These are phyloP conservation scores for Papilio dardanus DNA, from an alignment of 1,140 invertebrate genomes.

Conservation along the genomic window DNA sequence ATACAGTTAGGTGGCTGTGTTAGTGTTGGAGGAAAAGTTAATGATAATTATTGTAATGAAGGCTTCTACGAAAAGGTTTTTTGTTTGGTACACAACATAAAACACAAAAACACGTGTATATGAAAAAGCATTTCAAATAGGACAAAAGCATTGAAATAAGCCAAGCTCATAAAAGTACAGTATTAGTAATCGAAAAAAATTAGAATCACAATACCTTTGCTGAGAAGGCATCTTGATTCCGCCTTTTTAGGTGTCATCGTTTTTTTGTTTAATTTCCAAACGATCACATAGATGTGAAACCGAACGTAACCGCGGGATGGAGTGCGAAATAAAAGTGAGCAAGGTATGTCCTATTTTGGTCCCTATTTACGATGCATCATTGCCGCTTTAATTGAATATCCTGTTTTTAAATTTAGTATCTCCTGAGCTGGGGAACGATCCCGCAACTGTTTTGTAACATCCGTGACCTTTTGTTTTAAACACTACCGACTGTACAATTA, in stretches of 20 bases:
- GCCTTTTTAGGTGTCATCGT: slow-evolving; percentile 61
- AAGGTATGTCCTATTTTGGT: slow-evolving; percentile 72
- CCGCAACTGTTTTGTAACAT: slow-evolving; percentile 40
- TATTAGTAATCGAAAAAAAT: background rate
- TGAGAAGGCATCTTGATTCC: slow-evolving; percentile 49
- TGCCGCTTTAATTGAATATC: slow-evolving; percentile 77
- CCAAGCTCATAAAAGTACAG: background rate
- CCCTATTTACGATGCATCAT: slow-evolving; percentile 75
- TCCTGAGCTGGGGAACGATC: slow-evolving; percentile 46
- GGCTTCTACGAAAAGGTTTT: background rate
- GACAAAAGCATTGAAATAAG: slow-evolving; percentile 18
- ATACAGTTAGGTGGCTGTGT: no score
- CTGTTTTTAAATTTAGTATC: slow-evolving; percentile 79
- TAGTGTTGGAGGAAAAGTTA: background rate
- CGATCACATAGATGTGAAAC: slow-evolving; percentile 40
- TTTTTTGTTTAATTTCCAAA: slow-evolving; percentile 42
- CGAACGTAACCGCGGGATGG: slow-evolving; percentile 47
- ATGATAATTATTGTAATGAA: background rate
- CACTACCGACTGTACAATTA: background rate
- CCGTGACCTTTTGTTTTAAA: slow-evolving; percentile 36
- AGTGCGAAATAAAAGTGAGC: slow-evolving; percentile 70
- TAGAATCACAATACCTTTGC: slow-evolving; percentile 48
- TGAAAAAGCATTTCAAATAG: slow-evolving; percentile 25
- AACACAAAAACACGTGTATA: slow-evolving; percentile 14
- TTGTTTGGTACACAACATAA: background rate